Evolutionary conservation across 2,888 invertebrate species (phyloP).

Genomic region (Sympetrum striolatum): DNA sequence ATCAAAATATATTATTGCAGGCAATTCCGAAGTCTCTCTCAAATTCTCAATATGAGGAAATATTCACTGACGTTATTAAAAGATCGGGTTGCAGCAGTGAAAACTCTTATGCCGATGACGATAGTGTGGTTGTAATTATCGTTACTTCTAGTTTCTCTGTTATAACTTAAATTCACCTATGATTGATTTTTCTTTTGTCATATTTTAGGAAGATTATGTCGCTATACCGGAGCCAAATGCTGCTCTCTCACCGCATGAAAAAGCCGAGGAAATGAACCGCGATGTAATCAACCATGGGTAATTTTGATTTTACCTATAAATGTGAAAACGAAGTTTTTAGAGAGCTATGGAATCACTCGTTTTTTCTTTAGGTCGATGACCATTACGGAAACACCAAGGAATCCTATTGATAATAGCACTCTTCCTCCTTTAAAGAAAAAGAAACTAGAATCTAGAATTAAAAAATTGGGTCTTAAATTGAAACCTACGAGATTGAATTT

Average conservation of each 20-base stretch:
- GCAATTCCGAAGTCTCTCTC: slow-evolving; percentile 20
- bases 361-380: not conserved
- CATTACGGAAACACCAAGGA: not conserved
- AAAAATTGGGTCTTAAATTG: not conserved
- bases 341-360: not conserved
- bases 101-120: not conserved
- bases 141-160: too few relatives aligned
- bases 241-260: not conserved
- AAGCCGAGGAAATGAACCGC: not conserved
- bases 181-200: not conserved
- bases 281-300: not conserved
- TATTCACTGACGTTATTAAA: slow-evolving; percentile 35
- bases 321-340: too few relatives aligned
- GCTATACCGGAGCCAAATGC: slow-evolving; percentile 1
- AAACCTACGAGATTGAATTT: slow-evolving; percentile 17
- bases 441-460: not conserved
- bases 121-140: not conserved
- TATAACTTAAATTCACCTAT: too few relatives aligned
- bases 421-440: slow-evolving; percentile 8
- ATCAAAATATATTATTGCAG: not conserved
- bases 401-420: not conserved
- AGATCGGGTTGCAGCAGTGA: not conserved
- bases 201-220: not conserved
- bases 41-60: slow-evolving; percentile 42
- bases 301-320: too few relatives aligned